Evolutionary conservation across 2,797 vertebrate genomes (phyloP), one percentile per base, ranked within the genome.

Genomic region (Taeniopygia guttata): DNA sequence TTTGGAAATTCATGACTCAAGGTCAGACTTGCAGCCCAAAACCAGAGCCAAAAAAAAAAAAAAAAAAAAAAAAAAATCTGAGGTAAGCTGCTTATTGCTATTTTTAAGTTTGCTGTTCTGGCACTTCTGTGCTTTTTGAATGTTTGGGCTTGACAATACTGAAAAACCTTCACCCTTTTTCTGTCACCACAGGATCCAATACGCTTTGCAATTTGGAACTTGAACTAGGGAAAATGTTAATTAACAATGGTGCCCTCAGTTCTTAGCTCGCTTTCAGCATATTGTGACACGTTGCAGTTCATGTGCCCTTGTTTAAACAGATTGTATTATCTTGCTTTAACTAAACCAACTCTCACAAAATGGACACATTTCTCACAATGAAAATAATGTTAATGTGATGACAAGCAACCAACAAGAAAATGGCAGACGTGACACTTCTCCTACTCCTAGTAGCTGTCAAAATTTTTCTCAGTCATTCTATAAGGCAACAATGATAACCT

Each of bases 191-290:
- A 73, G 16, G 42, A n/a, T 72, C 40, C 21, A 68, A 38, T 4
- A 42, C 1, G 4, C 2, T 74, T 87, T 84, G 36, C 29, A 69
- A 1, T 80, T 85, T 43, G 30, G 40, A 87, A 56, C 10, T 2
- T 62, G 40, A 73, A 42, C 42, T 67, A 74, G 21, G 45, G 56
- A 88, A 83, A 70, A 30, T 7, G 6, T 76, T 80, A 49, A 59
- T 84, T 75, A 7, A n/a, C 17, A 51, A 5, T 14, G 25, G 13
- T 58, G 30, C 23, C 34, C 40, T 67, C 51, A 34, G 38, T 23
- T 1, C 0, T 55, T 70, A 0, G 0, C 8, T 58, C 0, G 2
- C 40, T 70, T 76, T 72, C 48, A 84, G 25, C 3, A 1, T 16
- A 38, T 17, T 40, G 45, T 8, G 4, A 40, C 6, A 10, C 9